Evolutionary conservation across 1,140 invertebrate genomes (phyloP).

Genomic region (Lucilia sericata): DNA sequence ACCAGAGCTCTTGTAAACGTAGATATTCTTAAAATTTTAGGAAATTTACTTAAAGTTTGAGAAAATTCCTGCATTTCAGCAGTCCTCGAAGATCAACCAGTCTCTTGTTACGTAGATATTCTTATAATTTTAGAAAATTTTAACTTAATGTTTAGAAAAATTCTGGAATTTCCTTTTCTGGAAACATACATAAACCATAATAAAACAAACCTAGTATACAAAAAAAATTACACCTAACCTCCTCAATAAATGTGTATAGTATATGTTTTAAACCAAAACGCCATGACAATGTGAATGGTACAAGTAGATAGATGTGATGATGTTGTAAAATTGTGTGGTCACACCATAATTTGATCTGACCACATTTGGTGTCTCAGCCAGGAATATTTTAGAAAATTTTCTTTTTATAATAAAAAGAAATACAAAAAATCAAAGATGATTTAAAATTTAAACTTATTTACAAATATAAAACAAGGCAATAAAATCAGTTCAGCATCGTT

Average conservation of each 20-base stretch:
- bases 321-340: conserved; percentile 24
- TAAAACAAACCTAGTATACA: neutral
- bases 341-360: conserved; percentile 21
- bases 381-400: conserved; percentile 1
- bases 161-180: too few relatives aligned
- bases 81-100: too few relatives aligned
- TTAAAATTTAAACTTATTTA: neutral
- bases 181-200: neutral
- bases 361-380: conserved; percentile 39
- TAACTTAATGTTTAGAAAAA: too few relatives aligned
- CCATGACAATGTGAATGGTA: neutral
- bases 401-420: neutral
- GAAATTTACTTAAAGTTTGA: too few relatives aligned
- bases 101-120: too few relatives aligned
- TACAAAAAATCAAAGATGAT: neutral
- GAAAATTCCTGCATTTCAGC: too few relatives aligned
- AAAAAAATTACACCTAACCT: neutral
- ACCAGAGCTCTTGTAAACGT: too few relatives aligned
- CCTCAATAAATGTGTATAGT: neutral
- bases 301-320: conserved; percentile 1
- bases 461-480: neutral
- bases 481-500: too few relatives aligned
- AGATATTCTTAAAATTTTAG: too few relatives aligned
- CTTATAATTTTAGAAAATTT: too few relatives aligned
- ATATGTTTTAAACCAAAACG: neutral